Conservation (phyloP, 2,888 invertebrate species). For the Ametastegia equiseti region DNA sequence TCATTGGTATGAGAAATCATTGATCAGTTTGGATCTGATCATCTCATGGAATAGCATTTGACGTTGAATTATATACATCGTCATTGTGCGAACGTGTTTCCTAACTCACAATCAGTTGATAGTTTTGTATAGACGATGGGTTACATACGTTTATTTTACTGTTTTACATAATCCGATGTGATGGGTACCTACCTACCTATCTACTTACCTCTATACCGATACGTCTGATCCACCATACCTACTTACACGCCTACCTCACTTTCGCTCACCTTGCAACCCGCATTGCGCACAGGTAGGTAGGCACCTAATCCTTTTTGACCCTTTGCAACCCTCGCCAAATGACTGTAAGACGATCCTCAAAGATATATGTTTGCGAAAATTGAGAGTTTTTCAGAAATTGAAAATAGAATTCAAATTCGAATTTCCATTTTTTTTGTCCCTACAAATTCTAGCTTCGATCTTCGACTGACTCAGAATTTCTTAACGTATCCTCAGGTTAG, state of each 20-base stretch:
- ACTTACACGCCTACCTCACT: slow-evolving; percentile 37
- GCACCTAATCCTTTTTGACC: background rate
- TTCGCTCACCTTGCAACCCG: background rate
- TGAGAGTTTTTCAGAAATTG: too few species aligned
- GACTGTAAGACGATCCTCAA: too few species aligned
- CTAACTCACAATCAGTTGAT: background rate
- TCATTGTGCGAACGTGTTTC: background rate
- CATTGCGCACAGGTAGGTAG: background rate
- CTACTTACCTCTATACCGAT: background rate
- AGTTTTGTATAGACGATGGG: background rate
- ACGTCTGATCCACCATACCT: background rate
- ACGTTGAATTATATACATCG: background rate
- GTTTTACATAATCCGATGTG: slow-evolving; percentile 40
- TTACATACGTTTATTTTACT: slow-evolving; percentile 39
- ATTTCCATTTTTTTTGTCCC: too few species aligned
- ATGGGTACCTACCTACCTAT: background rate
- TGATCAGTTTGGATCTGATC: too few species aligned
- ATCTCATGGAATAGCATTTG: background rate
- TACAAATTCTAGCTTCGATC: too few species aligned
- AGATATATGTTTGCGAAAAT: too few species aligned
- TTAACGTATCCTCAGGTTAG: too few species aligned
- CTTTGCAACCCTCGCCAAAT: too few species aligned
- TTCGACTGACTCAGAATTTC: too few species aligned
- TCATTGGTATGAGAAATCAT: background rate
- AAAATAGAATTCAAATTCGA: too few species aligned